These are phyloP conservation scores for Patella vulgata DNA, from an alignment of 1,140 invertebrate genomes.

Conservation along the genomic window DNA sequence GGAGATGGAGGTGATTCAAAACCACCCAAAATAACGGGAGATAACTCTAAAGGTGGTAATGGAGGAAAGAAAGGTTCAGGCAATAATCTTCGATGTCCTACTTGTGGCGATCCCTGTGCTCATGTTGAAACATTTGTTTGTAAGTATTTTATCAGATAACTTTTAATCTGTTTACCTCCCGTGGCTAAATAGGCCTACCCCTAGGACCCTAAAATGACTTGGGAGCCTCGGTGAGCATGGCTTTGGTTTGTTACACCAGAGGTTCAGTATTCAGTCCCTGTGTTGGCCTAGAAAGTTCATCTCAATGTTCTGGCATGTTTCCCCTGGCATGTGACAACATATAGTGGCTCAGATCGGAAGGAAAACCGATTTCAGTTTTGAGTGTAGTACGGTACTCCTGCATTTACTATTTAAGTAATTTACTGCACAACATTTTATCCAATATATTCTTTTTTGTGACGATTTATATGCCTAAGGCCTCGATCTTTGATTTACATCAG, in stretches of 20 bases:
- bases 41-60: constrained; percentile 26
- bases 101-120: constrained; percentile 95
- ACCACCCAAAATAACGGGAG: no score
- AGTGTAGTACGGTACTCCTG: no score
- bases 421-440: neutral
- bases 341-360: no score
- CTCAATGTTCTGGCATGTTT: no score
- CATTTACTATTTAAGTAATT: neutral
- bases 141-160: constrained; percentile 66
- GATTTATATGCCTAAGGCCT: neutral
- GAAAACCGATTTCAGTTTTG: no score
- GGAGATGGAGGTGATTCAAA: constrained; percentile 29
- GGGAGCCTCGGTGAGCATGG: neutral
- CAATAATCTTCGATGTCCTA: constrained; percentile 86
- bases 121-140: constrained; percentile 97
- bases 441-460: neutral
- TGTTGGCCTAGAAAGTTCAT: no score
- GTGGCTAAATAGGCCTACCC: neutral
- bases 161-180: neutral
- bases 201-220: neutral
- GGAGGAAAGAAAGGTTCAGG: constrained; percentile 64
- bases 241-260: neutral
- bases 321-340: no score
- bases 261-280: no score
- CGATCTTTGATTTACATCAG: neutral